These are phyloP conservation scores for Acrobasis suavella DNA, from an alignment of 2,888 invertebrate species.

Conservation along the genomic window DNA sequence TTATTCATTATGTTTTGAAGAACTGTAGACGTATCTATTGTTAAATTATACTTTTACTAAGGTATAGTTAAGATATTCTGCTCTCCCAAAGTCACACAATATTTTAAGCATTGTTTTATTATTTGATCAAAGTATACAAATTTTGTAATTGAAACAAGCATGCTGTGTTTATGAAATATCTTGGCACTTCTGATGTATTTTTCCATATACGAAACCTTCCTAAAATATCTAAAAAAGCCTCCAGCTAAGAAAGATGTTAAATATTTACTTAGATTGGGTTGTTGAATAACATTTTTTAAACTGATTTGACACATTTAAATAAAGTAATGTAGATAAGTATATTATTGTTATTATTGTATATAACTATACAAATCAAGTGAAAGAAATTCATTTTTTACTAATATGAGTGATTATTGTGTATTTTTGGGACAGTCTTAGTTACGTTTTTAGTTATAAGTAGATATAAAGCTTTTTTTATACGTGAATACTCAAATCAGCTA, in stretches of 20 bases:
- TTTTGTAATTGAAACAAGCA: background rate
- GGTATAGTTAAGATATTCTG: conserved; percentile 29
- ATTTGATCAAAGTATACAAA: background rate
- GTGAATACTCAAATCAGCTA: conserved; percentile 67
- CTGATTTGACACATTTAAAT: too few relatives aligned
- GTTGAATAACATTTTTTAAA: too few relatives aligned
- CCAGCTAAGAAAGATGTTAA: too few relatives aligned
- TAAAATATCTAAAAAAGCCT: too few relatives aligned
- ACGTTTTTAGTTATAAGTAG: conserved; percentile 43
- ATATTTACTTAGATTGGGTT: too few relatives aligned
- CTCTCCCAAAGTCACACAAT: conserved; percentile 70
- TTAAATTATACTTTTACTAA: conserved; percentile 51
- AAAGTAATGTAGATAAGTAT: too few relatives aligned
- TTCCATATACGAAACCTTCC: too few relatives aligned
- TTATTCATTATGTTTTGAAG: conserved; percentile 56
- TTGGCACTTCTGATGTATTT: too few relatives aligned
- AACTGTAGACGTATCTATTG: conserved; percentile 50
- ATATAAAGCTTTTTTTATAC: conserved; percentile 45
- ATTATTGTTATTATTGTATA: background rate
- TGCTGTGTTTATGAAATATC: too few relatives aligned
- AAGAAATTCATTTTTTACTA: background rate
- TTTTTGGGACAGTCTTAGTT: conserved; percentile 62
- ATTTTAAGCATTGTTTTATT: background rate
- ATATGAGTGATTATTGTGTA: conserved; percentile 49
- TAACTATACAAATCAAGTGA: conserved; percentile 15